phyloP scores from a whole-genome alignment of 1,140 invertebrate species.

The Heliconius hermathena region DNA sequence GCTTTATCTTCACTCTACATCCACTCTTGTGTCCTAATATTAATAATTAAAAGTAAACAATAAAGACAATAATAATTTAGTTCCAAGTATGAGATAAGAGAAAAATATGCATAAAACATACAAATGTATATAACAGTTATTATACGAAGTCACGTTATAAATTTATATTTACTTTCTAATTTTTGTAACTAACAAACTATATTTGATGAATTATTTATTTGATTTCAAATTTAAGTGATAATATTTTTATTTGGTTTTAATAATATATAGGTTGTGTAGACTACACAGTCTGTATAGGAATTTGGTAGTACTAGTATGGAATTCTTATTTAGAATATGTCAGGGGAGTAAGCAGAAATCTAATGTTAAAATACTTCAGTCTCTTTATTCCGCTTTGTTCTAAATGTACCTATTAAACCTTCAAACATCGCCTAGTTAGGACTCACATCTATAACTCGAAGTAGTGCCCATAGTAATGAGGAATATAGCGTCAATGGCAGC shows the following conservation, averaged over 20 bases:
- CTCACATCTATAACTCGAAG: too few species aligned
- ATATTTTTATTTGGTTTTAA: neutral
- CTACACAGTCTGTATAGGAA: too few species aligned
- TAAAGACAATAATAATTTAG: neutral
- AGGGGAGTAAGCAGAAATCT: neutral
- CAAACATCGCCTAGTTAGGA: too few species aligned
- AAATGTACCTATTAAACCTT: neutral
- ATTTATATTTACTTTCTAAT: too few species aligned
- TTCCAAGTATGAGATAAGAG: conserved; percentile 5
- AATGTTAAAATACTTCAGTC: neutral
- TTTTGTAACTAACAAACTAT: too few species aligned
- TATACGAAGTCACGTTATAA: too few species aligned
- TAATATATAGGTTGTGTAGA: neutral
- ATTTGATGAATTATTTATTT: neutral
- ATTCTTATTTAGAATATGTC: neutral
- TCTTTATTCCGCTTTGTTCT: neutral
- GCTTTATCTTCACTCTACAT: neutral
- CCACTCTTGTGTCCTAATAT: neutral
- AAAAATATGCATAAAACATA: neutral
- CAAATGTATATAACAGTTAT: neutral
- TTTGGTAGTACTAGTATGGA: too few species aligned
- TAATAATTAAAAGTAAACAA: neutral
- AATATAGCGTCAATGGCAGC: neutral
- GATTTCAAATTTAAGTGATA: neutral
- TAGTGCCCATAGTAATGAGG: neutral